Evolutionary conservation across 2,113 vertebrate species (phyloP), one percentile per base, ranked within the genome.

Genomic region (Sarotherodon lohbergeri): DNA sequence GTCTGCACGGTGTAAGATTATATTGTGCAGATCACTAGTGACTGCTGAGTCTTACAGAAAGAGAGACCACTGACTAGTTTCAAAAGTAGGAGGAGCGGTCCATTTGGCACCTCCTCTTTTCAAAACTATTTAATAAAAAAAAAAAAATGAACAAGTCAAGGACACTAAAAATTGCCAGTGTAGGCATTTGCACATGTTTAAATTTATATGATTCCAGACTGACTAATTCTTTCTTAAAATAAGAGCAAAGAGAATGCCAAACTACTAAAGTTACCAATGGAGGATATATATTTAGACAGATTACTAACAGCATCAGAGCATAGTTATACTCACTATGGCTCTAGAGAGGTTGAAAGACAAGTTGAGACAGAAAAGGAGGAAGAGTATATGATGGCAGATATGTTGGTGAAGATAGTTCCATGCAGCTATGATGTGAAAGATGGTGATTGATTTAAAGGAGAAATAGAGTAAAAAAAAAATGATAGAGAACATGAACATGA

Each of bases 201-300:
- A 85, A 87, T 89, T 24, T 80, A 48, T 50, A n/a, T 32, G 27
- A 81, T 82, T 76, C 52, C 32, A 36, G 27, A 32, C 50, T 32
- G 22, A 85, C 57, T 82, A 39, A 56, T 36, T 55, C 36, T 63
- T 81, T 81, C 79, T 87, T 87, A 63, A 24, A 71, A 29, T 14
- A 87, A 57, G 81, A 91, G 85, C 34, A 84, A 80, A 87, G 71
- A 89, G 39, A 91, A 84, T 82, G 34, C 14, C 82, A 85, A 41
- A 52, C 61, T 84, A 80, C 50, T 92, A 6, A 3, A 43, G 83
- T 91, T 91, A 80, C 91, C 8, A n/a, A 46, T 19, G 7, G 22
- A 43, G 54, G 90, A 86, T 91, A 90, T 73, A 89, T 91, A 68
- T 68, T 41, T 68, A 94, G 80, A 36, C 84, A 83, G 81, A 56